A percentile compares a stretch with the other conserved stretches of the same genome.
These are phyloP conservation scores for Drusus annulatus DNA, from an alignment of 1,140 invertebrate genomes.

Conservation along the genomic window DNA sequence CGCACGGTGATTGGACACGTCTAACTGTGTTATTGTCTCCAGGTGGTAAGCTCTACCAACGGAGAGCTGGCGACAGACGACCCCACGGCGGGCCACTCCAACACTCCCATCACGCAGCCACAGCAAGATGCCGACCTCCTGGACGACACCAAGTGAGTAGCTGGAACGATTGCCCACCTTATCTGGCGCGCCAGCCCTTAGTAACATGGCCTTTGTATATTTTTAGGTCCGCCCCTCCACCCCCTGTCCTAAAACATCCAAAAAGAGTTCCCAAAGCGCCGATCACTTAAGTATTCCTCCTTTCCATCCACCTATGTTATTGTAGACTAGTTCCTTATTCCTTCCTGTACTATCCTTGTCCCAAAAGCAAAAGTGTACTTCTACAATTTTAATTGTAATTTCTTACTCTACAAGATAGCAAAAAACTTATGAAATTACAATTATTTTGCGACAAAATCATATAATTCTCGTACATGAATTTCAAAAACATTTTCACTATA, in stretches of 20 bases:
- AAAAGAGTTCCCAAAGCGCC: not conserved
- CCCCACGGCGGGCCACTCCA: conserved; percentile 95
- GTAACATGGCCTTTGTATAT: conserved; percentile 4
- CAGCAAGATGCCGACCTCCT: conserved; percentile 92
- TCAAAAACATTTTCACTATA: too few species aligned
- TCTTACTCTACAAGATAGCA: too few species aligned
- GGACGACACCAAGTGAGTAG: conserved; percentile 93
- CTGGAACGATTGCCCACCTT: not conserved
- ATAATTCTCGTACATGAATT: too few species aligned
- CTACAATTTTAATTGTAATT: too few species aligned
- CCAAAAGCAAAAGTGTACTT: too few species aligned
- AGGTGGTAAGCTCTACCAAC: conserved; percentile 98
- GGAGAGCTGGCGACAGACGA: conserved; percentile 96
- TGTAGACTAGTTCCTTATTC: not conserved
- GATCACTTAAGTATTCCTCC: not conserved
- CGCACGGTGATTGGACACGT: not conserved
- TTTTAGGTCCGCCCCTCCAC: conserved; percentile 4
- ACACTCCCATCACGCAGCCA: conserved; percentile 94
- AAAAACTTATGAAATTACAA: too few species aligned
- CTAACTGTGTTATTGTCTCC: conserved; percentile 61
- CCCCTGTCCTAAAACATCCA: not conserved
- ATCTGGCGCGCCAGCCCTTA: not conserved
- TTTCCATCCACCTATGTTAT: not conserved
- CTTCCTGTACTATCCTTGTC: too few species aligned
- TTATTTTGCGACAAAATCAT: too few species aligned